Evolutionary conservation across 2,113 vertebrate species (phyloP), one percentile per base, ranked within the genome.

Genomic region (Mellivora capensis): DNA sequence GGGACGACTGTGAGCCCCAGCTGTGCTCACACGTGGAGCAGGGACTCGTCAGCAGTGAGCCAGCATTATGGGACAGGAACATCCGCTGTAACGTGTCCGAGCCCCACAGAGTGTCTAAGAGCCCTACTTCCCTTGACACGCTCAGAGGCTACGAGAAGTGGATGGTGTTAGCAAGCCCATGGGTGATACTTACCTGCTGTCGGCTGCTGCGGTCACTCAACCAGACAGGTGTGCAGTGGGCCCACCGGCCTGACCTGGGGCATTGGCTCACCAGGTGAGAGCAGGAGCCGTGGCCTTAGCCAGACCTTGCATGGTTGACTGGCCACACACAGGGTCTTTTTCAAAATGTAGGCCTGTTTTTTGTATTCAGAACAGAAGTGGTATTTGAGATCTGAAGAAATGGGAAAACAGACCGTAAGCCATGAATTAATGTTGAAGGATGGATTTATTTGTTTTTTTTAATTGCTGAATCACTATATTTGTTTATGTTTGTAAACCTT

Each of bases 181-280:
- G 99, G 93, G 97, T 99, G 95, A 99, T 99, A 15, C 98, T 99
- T 97, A 37, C 98, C 97, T 99, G 99, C 98, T 99, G 99, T 96
- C 99, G 99, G 14, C 97, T 99, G 2, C 99, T 99, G 96, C 99
- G 99, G 80, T 99, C 99, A 2, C 98, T 99, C 87, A 99, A 99
- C 98, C 99, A 99, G 98, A 99, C 99, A 0, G 99, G 99, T 0
- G 99, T 99, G 49, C 99, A 99, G 98, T 99, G 99, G 99, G 99
- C 99, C 86, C 99, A 99, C 97, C 98, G 99, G 20, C 99, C 99
- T 7, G 99, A 99, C 91, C 97, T 99, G n/a, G 99, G 99, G 14
- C 99, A 99, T 61, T 99, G 99, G 99, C 98, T 99, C 18, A 99
- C 99, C 99, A 99, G 99, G 99, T 99, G 57, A 42, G 97, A 96